Evolutionary conservation across 2,888 invertebrate genomes (phyloP).

Genomic region (Lamellibrachia columna): DNA sequence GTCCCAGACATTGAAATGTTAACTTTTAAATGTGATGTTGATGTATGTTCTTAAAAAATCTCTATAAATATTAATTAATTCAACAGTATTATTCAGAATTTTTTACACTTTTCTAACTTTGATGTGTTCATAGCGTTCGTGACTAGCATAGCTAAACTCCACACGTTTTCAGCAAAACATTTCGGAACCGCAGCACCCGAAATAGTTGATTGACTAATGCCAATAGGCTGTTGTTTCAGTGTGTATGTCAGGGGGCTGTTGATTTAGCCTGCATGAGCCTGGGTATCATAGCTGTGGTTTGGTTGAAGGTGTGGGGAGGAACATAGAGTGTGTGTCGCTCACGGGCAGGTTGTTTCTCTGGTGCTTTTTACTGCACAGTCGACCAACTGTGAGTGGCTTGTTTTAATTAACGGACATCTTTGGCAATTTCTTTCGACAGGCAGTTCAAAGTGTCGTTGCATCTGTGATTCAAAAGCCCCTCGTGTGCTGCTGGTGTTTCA

Average conservation of each 20-base stretch:
- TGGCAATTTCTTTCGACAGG: conserved; percentile 16
- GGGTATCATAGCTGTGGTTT: neutral
- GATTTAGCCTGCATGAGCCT: neutral
- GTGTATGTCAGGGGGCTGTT: neutral
- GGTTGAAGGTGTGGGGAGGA: neutral
- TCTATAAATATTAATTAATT: neutral
- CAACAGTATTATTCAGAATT: too few species aligned
- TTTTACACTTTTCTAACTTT: neutral
- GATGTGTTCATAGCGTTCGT: neutral
- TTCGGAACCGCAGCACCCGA: neutral
- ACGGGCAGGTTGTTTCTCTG: neutral
- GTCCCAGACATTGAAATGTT: neutral
- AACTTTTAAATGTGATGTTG: neutral
- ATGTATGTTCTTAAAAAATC: neutral
- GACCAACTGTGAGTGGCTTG: conserved; percentile 4
- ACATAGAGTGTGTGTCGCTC: neutral
- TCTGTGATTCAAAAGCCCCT: conserved; percentile 9
- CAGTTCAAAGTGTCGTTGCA: neutral
- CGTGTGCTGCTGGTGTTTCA: conserved; percentile 16
- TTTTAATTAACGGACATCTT: neutral
- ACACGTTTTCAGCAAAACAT: neutral
- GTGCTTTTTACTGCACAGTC: neutral
- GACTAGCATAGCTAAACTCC: neutral
- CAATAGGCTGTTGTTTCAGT: neutral
- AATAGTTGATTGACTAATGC: neutral